Evolutionary conservation across 2,888 invertebrate genomes (phyloP), one percentile per base, ranked within the genome.

Genomic region (Elegia similella): DNA sequence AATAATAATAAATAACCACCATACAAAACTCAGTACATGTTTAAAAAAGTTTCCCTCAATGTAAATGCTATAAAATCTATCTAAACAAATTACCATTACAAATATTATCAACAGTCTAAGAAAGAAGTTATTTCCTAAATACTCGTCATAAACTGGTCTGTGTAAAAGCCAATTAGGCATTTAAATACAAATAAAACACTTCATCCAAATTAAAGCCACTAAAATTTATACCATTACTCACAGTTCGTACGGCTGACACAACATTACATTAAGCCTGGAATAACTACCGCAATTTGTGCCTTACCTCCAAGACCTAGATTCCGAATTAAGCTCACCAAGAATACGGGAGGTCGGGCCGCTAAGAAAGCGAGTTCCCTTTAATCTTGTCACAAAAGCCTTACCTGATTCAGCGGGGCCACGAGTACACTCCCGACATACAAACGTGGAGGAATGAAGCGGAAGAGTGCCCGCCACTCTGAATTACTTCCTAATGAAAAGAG

Each of bases 401-500:
- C 87, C 87, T 89, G 88, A 87, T 83, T 90, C 88, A 87, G 85
- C 82, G 78, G 73, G 73, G 80, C 80, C 76, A 82, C 80, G 80
- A 88, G 88, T 75, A 84, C 88, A 80, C 88, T 82, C 74, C 76
- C 70, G 72, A 69, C 81, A 75, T 76, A 84, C 85, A 86, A 86
- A 84, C 87, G 81, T 78, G 81, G 77, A 89, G 87, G 88, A 88
- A 91, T 88, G 90, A 86, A 87, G 84, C 87, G 85, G 82, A 86
- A 88, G 87, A 87, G 88, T 82, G 84, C 82, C 84, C 80, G 82
- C 82, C 78, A 84, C 88, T 89, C 88, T 82, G 86, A 88, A 90
- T 90, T 90, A 90, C 88, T 91, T 89, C 88, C 89, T 90, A 91
- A 90, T 90, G 90, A 91, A 91, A 89, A 89, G 89, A 88, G 86